Percentiles rank a stretch among this genome's conserved stretches.
Evolutionary conservation across 1,140 invertebrate species (phyloP).

Genomic region (Mercenaria mercenaria): DNA sequence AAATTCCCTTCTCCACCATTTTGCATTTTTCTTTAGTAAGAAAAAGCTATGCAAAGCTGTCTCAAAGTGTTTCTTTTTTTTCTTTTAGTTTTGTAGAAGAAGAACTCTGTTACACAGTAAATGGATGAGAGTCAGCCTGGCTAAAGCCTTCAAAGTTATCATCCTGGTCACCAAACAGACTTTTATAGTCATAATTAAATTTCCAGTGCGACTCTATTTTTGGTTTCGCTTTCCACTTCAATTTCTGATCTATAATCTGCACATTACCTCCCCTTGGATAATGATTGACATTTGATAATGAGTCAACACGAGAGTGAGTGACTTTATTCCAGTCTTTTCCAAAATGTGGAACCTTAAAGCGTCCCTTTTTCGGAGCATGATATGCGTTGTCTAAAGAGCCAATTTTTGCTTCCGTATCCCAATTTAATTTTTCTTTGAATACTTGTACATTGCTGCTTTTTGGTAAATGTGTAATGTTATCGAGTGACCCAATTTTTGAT

Average conservation of each 20-base stretch:
- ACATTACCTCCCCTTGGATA: conserved; percentile 76
- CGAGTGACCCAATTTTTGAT: conserved; percentile 57
- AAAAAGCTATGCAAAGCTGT: no score
- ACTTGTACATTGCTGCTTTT: conserved; percentile 69
- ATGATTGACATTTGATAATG: conserved; percentile 76
- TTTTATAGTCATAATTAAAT: conserved; percentile 62
- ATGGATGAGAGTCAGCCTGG: conserved; percentile 34
- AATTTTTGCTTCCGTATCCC: conserved; percentile 91
- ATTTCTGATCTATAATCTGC: conserved; percentile 70
- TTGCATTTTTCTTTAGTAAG: no score
- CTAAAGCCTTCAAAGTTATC: conserved; percentile 15
- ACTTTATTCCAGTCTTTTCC: conserved; percentile 47
- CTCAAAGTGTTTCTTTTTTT: no score
- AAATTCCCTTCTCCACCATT: no score
- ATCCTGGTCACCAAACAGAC: conserved; percentile 52
- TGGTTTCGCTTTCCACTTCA: conserved; percentile 77
- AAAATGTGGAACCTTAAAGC: conserved; percentile 56
- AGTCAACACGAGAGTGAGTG: conserved; percentile 68
- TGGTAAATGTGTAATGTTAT: conserved; percentile 55
- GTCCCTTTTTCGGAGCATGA: conserved; percentile 52
- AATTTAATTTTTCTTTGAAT: conserved; percentile 67
- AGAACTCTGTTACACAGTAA: conserved; percentile 49
- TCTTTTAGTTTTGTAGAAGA: no score
- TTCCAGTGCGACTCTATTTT: conserved; percentile 73
- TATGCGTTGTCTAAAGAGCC: conserved; percentile 94